These are phyloP conservation scores for Drosophila atripex DNA, from an alignment of 2,888 invertebrate genomes.

Conservation along the genomic window DNA sequence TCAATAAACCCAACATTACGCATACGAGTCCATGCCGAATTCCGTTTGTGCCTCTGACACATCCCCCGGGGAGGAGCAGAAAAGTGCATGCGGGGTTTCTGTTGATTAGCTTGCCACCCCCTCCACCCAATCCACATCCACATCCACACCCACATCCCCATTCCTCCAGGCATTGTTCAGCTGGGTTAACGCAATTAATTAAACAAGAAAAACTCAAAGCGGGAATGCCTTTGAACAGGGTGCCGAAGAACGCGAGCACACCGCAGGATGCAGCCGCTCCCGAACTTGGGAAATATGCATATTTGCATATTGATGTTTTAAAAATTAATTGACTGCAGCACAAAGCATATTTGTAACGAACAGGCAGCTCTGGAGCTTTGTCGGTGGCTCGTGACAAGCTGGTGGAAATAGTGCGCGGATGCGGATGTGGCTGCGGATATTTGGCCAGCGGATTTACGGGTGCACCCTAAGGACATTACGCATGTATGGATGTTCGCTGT, in stretches of 20 bases:
- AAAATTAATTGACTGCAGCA: constrained; percentile 64
- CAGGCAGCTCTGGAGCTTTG: neutral
- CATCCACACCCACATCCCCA: too few relatives aligned
- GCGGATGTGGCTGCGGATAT: constrained; percentile 4
- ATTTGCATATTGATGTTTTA: constrained; percentile 58
- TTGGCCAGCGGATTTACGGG: constrained; percentile 13
- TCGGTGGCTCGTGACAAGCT: constrained; percentile 7
- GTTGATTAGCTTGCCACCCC: constrained; percentile 27
- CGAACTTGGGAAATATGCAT: constrained; percentile 41
- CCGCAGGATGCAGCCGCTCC: constrained; percentile 4
- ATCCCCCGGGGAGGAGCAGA: neutral
- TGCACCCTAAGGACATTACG: constrained; percentile 15
- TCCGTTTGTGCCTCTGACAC: neutral
- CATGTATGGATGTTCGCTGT: neutral
- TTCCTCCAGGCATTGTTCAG: neutral
- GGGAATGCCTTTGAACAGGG: constrained; percentile 59
- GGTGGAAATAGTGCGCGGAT: constrained; percentile 16
- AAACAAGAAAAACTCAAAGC: constrained; percentile 25
- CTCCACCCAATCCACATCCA: too few relatives aligned
- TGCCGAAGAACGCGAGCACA: constrained; percentile 12
- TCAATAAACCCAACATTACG: constrained; percentile 50
- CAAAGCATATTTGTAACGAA: constrained; percentile 67
- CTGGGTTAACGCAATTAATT: constrained; percentile 28
- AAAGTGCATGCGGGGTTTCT: constrained; percentile 3
- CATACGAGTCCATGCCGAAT: constrained; percentile 24